Base-by-base conservation (phyloP, 2,797 vertebrate species). In the Eurystomus glaucurus region DNA sequence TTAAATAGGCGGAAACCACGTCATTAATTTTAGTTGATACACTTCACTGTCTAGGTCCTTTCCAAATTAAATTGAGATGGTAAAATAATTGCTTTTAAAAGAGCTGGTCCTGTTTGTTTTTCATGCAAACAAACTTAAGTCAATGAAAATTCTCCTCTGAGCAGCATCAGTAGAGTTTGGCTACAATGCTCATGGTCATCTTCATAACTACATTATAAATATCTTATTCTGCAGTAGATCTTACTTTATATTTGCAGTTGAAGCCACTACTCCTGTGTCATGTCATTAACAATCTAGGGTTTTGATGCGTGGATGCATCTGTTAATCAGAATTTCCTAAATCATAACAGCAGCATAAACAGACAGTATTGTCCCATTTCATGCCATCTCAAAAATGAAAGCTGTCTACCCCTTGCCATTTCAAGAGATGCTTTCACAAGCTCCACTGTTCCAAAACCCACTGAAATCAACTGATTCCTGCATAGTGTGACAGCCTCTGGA, bases 61-160 rank as follows among this genome's bases (percentile, higher is more conserved):
- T 48, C 11, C 55, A 74, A 50, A 78, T 57, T 39, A 74, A 88
- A 20, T 20, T 54, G 31, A 91, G 12, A 43, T 7, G 35, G 25
- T 45, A 68, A 87, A 90, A 85, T 43, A 71, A 69, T 33, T 33
- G 11, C 6, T 83, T 77, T 71, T 75, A 43, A 82, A 37, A 80
- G 22, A 71, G 50, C 15, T 29, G 7, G 18, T 37, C 14, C 7
- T 37, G 5, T 55, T 65, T 86, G 9, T n/a, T 54, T 78, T 28
- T 75, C 21, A 61, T 1, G 2, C 8, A 71, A 54, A 75, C 4
- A 61, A 45, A 62, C 7, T 52, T 45, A 45, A 82, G 9, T 25
- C 22, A 72, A 22, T 22, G 17, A 41, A 78, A 64, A 48, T 39
- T 48, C 21, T 91, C 18, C 16, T 68, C 14, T 33, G 14, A 68